Percentiles rank a stretch among this genome's conserved stretches.
These are phyloP conservation scores for Cygnus buccinator DNA, from an alignment of 2,113 vertebrate genomes.

Conservation along the genomic window DNA sequence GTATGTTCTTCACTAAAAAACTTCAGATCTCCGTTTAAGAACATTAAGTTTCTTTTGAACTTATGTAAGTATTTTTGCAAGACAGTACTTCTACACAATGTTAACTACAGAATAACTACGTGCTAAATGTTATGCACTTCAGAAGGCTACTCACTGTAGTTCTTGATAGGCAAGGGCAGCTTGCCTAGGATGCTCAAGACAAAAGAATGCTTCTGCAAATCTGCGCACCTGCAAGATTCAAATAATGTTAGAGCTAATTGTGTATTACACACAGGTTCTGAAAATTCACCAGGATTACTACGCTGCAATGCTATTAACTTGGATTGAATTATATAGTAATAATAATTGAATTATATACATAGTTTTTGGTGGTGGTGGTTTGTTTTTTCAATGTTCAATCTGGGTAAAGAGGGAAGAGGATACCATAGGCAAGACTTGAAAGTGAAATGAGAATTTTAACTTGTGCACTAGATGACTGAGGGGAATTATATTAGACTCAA, in stretches of 20 bases:
- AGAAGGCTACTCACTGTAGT: constrained; percentile 88
- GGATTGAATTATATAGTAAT: background rate
- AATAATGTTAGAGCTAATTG: constrained; percentile 1
- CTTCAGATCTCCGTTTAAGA: background rate
- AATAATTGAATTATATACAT: background rate
- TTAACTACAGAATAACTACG: background rate
- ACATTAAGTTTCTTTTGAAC: background rate
- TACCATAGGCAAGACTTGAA: background rate
- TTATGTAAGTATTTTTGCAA: background rate
- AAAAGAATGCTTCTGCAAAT: constrained; percentile 98
- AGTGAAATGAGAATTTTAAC: background rate
- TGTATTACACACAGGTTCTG: background rate
- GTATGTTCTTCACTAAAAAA: background rate
- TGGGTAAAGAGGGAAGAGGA: background rate
- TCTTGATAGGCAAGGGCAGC: constrained; percentile 96
- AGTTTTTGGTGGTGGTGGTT: too few relatives aligned
- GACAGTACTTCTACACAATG: background rate
- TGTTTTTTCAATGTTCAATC: background rate
- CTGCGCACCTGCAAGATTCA: constrained; percentile 88
- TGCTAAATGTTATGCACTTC: background rate
- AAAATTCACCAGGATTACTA: background rate
- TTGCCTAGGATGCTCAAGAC: constrained; percentile 95
- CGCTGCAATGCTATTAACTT: background rate
- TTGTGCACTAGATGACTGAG: background rate
- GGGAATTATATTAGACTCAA: background rate